Percentiles rank a stretch among this genome's conserved stretches.
These are phyloP conservation scores for Xiphophorus couchianus DNA, from an alignment of 2,113 vertebrate genomes.

Conservation along the genomic window DNA sequence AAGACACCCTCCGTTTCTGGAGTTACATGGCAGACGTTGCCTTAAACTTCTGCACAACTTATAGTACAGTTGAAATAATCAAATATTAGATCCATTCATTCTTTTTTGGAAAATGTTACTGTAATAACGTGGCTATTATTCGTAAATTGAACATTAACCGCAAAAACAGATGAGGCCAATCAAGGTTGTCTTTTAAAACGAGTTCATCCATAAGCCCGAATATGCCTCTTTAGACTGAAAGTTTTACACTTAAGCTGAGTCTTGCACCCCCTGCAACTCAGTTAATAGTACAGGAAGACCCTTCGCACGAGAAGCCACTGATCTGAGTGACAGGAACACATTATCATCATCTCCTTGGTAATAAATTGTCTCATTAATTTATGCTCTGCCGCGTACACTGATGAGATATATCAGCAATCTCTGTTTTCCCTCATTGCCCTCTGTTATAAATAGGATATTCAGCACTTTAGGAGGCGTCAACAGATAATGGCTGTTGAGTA, in stretches of 20 bases:
- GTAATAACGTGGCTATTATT: not conserved
- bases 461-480: slow-evolving; percentile 11
- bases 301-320: not conserved
- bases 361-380: slow-evolving; percentile 22
- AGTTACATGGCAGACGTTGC: not conserved
- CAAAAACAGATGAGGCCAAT: not conserved
- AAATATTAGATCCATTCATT: not conserved
- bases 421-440: not conserved
- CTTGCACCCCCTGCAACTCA: not conserved
- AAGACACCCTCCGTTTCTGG: no score
- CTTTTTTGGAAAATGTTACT: no score
- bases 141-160: not conserved
- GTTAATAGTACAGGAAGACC: slow-evolving; percentile 9
- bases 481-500: slow-evolving; percentile 3
- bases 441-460: not conserved
- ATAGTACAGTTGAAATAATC: not conserved
- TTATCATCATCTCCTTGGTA: slow-evolving; percentile 19
- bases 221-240: not conserved
- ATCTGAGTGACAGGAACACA: slow-evolving; percentile 8
- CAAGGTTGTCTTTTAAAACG: not conserved
- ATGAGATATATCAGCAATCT: slow-evolving; percentile 9
- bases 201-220: not conserved
- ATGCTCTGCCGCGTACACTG: slow-evolving; percentile 3
- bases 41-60: not conserved
- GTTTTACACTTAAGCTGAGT: not conserved